Percentiles rank a stretch among this genome's conserved stretches.
phyloP scores from a whole-genome alignment of 2,797 vertebrate species.

The Allobates femoralis region DNA sequence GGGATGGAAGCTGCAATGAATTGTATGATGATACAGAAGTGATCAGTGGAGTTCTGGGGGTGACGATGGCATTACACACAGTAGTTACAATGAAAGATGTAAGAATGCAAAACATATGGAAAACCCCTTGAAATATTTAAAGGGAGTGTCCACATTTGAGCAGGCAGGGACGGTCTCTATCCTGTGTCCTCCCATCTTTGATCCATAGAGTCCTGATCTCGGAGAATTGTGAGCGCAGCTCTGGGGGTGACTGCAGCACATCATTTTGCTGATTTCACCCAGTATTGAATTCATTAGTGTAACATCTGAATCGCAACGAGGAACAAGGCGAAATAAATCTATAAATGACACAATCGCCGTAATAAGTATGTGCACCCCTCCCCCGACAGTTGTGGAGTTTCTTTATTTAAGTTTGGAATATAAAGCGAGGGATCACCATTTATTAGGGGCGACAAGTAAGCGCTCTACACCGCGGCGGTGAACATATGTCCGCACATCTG shows the following conservation, averaged over 20 bases:
- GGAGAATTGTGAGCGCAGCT: not conserved
- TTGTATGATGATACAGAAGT: no score
- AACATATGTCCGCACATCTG: slow-evolving; percentile 82
- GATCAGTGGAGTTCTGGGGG: no score
- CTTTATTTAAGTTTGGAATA: slow-evolving; percentile 71
- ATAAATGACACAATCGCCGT: slow-evolving; percentile 36
- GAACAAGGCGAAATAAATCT: not conserved
- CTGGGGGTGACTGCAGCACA: not conserved
- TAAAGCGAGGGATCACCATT: slow-evolving; percentile 73
- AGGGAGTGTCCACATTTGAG: no score
- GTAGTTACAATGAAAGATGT: no score
- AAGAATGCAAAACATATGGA: no score
- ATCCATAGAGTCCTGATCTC: no score
- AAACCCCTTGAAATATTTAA: no score
- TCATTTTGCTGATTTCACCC: not conserved
- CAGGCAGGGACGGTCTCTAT: no score
- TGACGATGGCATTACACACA: no score
- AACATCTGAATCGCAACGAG: not conserved
- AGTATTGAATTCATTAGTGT: slow-evolving; percentile 21
- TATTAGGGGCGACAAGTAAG: slow-evolving; percentile 78
- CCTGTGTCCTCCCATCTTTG: no score
- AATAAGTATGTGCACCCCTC: not conserved
- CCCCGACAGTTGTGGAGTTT: slow-evolving; percentile 57
- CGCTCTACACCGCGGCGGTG: slow-evolving; percentile 71
- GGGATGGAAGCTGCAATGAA: no score